Base-by-base conservation (phyloP, 2,797 vertebrate genomes). In the Lemur catta region DNA sequence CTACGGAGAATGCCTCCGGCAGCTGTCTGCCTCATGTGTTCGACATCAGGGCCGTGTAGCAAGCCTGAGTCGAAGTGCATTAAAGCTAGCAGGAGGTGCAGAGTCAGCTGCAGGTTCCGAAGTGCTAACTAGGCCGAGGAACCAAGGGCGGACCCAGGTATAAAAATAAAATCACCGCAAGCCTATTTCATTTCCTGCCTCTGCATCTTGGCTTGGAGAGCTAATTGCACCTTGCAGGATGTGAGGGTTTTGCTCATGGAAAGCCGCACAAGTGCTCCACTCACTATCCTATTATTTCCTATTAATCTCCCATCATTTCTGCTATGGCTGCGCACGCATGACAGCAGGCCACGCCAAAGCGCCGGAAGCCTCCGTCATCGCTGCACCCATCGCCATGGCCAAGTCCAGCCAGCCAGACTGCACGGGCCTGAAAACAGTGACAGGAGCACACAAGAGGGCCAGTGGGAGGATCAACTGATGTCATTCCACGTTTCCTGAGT, bases 21-120 rank as follows among this genome's bases (percentile, higher is more conserved):
- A 97, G 96, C 98, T 98, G 98, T 98, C 98, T 98, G 97, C 97
- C 97, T 96, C 0, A 0, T 95, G 97, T 97, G 98, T 96, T 98
- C 97, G 28, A 97, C 97, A 97, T 95, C 81, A 97, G 0, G 55
- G 95, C 96, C 95, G 61, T 71, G 91, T 80, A 98, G 98, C 97
- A 93, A 94, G 92, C 97, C 63, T 15, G 93, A 84, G 94, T 97
- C 28, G 95, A 96, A 95, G 78, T 9, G 94, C 89, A 97, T 96
- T 97, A 97, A 96, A 98, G 98, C 84, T 33, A 98, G 96, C 97
- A 98, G 96, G 75, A 97, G 92, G 1, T 93, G 92, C 98, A 96
- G 80, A 89, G 91, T 96, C 97, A 98, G 97, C 92, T 97, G 84
- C 81, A 97, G 96, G 78, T 86, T 92, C 87, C 52, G 46, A 88